Conservation (phyloP, 2,797 vertebrate species). For the Artibeus jamaicensis region DNA sequence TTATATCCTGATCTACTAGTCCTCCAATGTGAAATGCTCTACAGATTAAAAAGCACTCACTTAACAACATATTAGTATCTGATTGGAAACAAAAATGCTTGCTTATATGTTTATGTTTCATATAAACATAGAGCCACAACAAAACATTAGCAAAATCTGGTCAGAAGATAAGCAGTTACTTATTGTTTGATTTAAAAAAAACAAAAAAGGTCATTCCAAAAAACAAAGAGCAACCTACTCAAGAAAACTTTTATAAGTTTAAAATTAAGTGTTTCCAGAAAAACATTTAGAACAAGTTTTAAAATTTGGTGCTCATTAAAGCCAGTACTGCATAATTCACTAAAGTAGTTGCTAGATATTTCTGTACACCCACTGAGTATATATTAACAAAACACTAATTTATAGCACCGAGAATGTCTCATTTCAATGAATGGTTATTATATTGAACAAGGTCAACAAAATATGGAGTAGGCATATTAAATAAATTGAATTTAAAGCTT, state of each 20-base stretch:
- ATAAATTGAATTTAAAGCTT: background rate
- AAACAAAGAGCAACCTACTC: background rate
- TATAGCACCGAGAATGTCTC: background rate
- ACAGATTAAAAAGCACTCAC: background rate
- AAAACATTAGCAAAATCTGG: conserved; percentile 29
- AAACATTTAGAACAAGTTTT: conserved; percentile 28
- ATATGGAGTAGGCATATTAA: background rate
- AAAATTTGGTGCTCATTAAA: background rate
- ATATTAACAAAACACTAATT: background rate
- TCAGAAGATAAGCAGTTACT: background rate
- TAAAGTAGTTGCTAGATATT: background rate
- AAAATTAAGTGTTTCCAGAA: conserved; percentile 21
- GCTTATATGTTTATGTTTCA: too few species aligned
- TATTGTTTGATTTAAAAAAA: background rate
- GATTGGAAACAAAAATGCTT: conserved; percentile 26
- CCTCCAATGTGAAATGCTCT: background rate
- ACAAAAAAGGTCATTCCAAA: background rate
- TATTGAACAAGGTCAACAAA: background rate
- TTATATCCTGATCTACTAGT: background rate
- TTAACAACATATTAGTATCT: background rate
- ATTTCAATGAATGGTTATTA: background rate
- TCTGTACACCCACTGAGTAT: background rate
- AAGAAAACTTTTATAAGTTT: background rate
- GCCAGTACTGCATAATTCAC: background rate
- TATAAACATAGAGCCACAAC: background rate